Conservation (phyloP, 2,797 vertebrate species). For the Platyrinchus mystaceus region DNA sequence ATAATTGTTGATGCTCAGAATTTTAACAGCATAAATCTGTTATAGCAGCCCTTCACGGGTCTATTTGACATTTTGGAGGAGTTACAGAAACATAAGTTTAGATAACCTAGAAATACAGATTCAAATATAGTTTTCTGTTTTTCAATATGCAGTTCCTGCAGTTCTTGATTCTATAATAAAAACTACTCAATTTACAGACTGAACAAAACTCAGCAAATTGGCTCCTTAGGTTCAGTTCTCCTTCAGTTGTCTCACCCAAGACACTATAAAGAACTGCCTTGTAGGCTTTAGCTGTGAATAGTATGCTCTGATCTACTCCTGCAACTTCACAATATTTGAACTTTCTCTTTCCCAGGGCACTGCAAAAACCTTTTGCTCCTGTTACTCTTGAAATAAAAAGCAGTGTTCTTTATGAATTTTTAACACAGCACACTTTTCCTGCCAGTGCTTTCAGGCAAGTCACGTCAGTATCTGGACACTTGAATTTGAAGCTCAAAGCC, state of each 20-base stretch:
- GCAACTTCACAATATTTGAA: constrained; percentile 81
- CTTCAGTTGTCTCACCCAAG: constrained; percentile 82
- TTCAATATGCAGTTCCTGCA: constrained; percentile 60
- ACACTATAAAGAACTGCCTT: constrained; percentile 80
- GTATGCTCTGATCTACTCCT: constrained; percentile 82
- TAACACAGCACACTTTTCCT: constrained; percentile 73
- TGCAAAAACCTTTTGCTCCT: constrained; percentile 78
- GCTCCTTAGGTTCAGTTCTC: constrained; percentile 83
- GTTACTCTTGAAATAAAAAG: constrained; percentile 80
- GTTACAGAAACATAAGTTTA: neutral
- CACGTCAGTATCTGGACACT: constrained; percentile 75
- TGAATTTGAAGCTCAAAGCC: constrained; percentile 72
- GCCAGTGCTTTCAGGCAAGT: constrained; percentile 74
- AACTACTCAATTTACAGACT: constrained; percentile 44
- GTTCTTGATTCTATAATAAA: constrained; percentile 44
- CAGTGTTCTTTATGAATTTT: constrained; percentile 87
- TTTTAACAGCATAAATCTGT: neutral
- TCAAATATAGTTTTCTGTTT: neutral
- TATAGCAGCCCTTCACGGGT: neutral
- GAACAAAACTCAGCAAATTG: constrained; percentile 90
- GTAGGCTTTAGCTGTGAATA: constrained; percentile 84
- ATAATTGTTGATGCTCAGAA: neutral
- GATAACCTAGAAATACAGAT: neutral
- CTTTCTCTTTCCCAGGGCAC: constrained; percentile 83
- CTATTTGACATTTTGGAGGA: neutral